These are phyloP conservation scores for Gymnoscopelus braueri DNA, from an alignment of 2,797 vertebrate genomes.

Conservation along the genomic window DNA sequence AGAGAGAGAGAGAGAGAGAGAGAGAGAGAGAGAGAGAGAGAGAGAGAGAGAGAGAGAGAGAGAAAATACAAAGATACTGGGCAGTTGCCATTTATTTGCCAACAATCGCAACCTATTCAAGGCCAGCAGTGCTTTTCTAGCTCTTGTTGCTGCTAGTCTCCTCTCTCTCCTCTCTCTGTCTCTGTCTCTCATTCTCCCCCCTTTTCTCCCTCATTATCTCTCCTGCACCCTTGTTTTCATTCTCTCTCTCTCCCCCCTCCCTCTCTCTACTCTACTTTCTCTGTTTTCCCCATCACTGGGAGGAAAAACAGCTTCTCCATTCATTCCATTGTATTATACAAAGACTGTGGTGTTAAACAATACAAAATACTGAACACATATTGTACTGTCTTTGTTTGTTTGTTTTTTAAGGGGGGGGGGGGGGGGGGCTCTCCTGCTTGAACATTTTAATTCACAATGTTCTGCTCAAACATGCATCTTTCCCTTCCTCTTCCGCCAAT, in stretches of 20 bases:
- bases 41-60: conserved; percentile 22
- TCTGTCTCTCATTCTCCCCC: not conserved
- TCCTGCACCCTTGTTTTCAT: too few relatives aligned
- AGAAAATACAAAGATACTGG: conserved; percentile 48
- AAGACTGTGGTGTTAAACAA: conserved; percentile 3
- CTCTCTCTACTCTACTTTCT: too few relatives aligned
- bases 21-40: conserved; percentile 14
- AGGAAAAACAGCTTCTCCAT: conserved; percentile 3
- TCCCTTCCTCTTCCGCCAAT: not conserved
- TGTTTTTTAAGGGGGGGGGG: too few relatives aligned
- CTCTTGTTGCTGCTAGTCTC: not conserved
- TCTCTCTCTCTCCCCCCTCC: too few relatives aligned
- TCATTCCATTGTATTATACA: not conserved
- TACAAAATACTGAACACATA: not conserved
- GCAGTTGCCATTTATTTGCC: conserved; percentile 48
- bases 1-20: conserved; percentile 21
- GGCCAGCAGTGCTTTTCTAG: conserved; percentile 40
- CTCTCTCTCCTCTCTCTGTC: conserved; percentile 2
- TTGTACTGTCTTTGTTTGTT: too few relatives aligned
- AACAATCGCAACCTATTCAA: too few relatives aligned
- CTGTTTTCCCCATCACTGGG: too few relatives aligned
- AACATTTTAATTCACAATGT: not conserved
- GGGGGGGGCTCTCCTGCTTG: not conserved
- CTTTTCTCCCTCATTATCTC: not conserved
- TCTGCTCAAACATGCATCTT: not conserved